phyloP scores from a whole-genome alignment of 2,113 vertebrate species.

The Suricata suricatta region DNA sequence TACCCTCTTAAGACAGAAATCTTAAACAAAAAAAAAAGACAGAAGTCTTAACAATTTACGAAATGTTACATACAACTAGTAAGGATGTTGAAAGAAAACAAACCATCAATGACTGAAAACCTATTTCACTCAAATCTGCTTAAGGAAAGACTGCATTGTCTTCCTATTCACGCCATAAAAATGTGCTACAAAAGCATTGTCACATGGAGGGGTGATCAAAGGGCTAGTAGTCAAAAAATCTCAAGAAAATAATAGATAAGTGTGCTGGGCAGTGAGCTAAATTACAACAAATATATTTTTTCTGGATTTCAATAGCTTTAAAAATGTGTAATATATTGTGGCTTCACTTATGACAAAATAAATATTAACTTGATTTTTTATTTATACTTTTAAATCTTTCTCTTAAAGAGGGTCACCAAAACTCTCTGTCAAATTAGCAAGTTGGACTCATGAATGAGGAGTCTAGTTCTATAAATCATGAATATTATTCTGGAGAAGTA shows the following conservation, averaged over 20 bases:
- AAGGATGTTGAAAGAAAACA: neutral
- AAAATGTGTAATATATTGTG: neutral
- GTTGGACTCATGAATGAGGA: neutral
- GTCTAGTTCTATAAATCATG: neutral
- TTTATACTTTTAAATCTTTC: neutral
- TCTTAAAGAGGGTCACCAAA: neutral
- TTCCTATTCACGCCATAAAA: neutral
- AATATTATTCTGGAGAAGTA: neutral
- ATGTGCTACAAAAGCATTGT: neutral
- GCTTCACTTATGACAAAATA: neutral
- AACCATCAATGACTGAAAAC: neutral
- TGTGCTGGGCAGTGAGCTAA: neutral
- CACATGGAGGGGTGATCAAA: neutral
- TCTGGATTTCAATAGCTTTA: neutral
- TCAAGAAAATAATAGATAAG: neutral
- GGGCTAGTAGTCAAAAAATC: neutral
- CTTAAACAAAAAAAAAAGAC: slow-evolving; percentile 15
- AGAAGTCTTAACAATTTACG: neutral
- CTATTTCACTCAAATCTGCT: neutral
- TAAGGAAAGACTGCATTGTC: neutral
- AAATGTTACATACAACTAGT: neutral
- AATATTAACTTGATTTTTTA: neutral
- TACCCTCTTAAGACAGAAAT: neutral
- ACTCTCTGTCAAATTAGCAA: neutral
- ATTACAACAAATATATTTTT: neutral